Base-by-base conservation (phyloP, 2,797 vertebrate genomes). In the Fratercula arctica region DNA sequence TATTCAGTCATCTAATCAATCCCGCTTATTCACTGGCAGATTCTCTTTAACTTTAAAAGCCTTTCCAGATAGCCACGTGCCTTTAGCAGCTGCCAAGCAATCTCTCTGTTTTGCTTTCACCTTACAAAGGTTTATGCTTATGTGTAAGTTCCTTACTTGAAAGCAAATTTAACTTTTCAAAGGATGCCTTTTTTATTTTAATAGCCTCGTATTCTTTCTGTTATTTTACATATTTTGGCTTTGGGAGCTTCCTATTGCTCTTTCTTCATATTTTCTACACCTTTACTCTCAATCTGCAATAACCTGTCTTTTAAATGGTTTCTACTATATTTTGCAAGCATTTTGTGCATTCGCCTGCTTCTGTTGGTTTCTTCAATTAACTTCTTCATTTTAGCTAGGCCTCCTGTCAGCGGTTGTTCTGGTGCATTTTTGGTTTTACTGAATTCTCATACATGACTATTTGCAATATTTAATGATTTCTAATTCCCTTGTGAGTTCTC, bases 1-100 rank as follows among this genome's bases (percentile, higher is more conserved):
- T 89, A 90, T 67, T 70, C 72, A 91, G 50, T 88, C 64, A 92
- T 67, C 67, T 85, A 76, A 89, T 93, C 81, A 92, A 41, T 89
- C 59, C 26, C 60, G 74, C 51, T 84, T 57, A 63, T 4, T 74
- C 66, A 78, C 31, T 79, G 54, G 54, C 70, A 87, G 61, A 63
- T 84, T 87, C 67, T 48, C 66, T 70, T 70, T 88, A 72, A 70
- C 57, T 57, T 83, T 64, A 86, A 92, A 91, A 89, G n/a, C 77
- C 67, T 60, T 82, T 87, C 61, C 67, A 93, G 54, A 93, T 41
- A 64, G 19, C 61, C 13, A 60, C 8, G 11, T 72, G 50, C 73
- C 53, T 85, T 80, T 28, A 72, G 69, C 56, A 86, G 64, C 11
- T 85, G 48, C 74, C 57, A 83, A 50, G 48, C 14, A 67, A 89